These are phyloP conservation scores for Ditula angustiorana DNA, from an alignment of 2,888 invertebrate genomes.

Conservation along the genomic window DNA sequence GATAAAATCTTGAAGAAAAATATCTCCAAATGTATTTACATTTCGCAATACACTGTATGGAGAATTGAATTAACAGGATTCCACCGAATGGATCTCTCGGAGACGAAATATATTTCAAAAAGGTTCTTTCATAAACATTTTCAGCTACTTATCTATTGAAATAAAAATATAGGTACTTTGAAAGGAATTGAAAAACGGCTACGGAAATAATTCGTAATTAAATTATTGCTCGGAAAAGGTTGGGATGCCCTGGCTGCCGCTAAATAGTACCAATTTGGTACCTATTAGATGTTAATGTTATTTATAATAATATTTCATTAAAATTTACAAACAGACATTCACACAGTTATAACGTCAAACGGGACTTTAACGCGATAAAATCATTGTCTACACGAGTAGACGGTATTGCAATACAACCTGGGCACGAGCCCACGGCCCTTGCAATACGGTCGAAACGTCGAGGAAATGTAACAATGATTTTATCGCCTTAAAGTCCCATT, in stretches of 20 bases:
- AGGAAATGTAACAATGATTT: no score
- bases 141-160: constrained; percentile 28
- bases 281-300: neutral
- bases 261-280: neutral
- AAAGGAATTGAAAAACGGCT: neutral
- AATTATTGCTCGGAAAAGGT: constrained; percentile 17
- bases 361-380: no score
- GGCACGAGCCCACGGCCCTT: no score
- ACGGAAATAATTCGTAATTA: constrained; percentile 16
- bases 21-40: constrained; percentile 33
- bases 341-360: no score
- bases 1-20: constrained; percentile 20
- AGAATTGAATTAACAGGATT: constrained; percentile 33
- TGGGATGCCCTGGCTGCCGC: neutral
- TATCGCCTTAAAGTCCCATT: no score
- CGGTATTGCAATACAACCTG: no score
- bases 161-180: constrained; percentile 23
- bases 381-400: no score
- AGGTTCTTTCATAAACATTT: constrained; percentile 31
- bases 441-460: no score
- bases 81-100: constrained; percentile 17
- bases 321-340: no score
- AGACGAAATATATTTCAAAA: constrained; percentile 25
- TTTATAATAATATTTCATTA: no score
- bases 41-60: constrained; percentile 11